Evolutionary conservation across 2,888 invertebrate genomes (phyloP), one percentile per base, ranked within the genome.

Genomic region (Drosophila peninsularis): DNA sequence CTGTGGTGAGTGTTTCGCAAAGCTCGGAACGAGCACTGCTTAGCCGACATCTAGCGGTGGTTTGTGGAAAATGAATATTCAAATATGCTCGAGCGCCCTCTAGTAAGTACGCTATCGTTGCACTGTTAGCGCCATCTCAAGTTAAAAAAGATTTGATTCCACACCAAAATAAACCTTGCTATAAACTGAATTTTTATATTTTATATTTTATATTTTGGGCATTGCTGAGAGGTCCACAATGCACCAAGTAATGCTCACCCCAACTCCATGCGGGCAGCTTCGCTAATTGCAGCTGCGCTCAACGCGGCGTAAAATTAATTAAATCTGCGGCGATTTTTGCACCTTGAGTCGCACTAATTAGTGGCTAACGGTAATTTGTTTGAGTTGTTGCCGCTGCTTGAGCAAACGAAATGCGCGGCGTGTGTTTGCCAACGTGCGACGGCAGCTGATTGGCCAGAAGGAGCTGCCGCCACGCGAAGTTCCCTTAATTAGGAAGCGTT

Each of bases 251-350:
- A 13, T 4, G 47, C 11, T 41, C 5, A 7, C 47, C 47, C 19
- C 47, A 19, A 1, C 17, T 10, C 13, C 6, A 13, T 13, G 6
- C 13, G 13, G 10, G 27, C 3, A 11, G 36, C 5, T 34, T 24
- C 78, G 50, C 61, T 75, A 79, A 75, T 75, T 79, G 75, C 52
- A 24, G 44, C 32, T 19, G 44, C 47, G 63, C 11, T 62, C 54
- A 83, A 87, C 65, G 70, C 55, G 32, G 84, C 88, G 87, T 83
- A 60, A 88, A 89, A 89, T 85, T 88, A 85, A 89, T 89, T 89
- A 88, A 85, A 74, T 89, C 82, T 78, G 63, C 61, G 62, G 42
- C 47, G 56, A 64, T 62, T 83, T 71, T 80, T 86, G 66, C 88
- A 82, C 80, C 80, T 82, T 63, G 79, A 72, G 62, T 78, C 62